These are phyloP conservation scores for Tenthredo distinguenda DNA, from an alignment of 2,888 invertebrate genomes.

Conservation along the genomic window DNA sequence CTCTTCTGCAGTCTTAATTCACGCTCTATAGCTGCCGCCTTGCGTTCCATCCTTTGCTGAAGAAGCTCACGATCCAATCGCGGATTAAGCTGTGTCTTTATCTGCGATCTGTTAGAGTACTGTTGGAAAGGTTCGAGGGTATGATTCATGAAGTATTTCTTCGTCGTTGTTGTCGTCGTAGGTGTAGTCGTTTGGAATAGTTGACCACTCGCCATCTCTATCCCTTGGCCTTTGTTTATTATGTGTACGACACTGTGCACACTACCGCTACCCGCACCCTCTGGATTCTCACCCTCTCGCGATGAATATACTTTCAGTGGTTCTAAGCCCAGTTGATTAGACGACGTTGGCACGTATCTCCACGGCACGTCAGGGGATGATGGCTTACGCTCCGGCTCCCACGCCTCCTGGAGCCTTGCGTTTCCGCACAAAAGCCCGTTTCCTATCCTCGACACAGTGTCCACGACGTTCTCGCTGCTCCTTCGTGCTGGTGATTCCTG, in stretches of 20 bases:
- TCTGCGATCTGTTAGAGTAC: conserved; percentile 67
- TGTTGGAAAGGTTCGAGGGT: conserved; percentile 72
- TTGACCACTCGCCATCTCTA: conserved; percentile 72
- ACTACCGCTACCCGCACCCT: conserved; percentile 64
- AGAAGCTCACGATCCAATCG: conserved; percentile 70
- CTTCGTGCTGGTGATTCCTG: conserved; percentile 67
- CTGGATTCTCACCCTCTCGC: conserved; percentile 59
- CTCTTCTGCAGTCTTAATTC: conserved; percentile 84
- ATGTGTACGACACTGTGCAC: conserved; percentile 74
- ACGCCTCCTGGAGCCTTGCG: conserved; percentile 75
- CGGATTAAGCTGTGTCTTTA: conserved; percentile 67
- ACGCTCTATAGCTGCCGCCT: conserved; percentile 80
- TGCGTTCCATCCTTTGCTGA: conserved; percentile 74
- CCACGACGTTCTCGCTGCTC: conserved; percentile 66
- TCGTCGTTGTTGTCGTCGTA: conserved; percentile 57
- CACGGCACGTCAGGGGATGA: conserved; percentile 75
- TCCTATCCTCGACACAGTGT: conserved; percentile 68
- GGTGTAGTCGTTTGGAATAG: conserved; percentile 68
- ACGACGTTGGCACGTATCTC: conserved; percentile 73
- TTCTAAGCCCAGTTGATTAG: conserved; percentile 70
- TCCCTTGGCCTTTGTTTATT: conserved; percentile 73
- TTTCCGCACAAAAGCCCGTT: conserved; percentile 75
- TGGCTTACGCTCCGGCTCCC: conserved; percentile 75
- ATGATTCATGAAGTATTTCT: conserved; percentile 75
- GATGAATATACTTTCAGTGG: conserved; percentile 69